Evolutionary conservation across 2,113 vertebrate genomes (phyloP), one percentile per base, ranked within the genome.

Genomic region (Erythrocercus mccallii): DNA sequence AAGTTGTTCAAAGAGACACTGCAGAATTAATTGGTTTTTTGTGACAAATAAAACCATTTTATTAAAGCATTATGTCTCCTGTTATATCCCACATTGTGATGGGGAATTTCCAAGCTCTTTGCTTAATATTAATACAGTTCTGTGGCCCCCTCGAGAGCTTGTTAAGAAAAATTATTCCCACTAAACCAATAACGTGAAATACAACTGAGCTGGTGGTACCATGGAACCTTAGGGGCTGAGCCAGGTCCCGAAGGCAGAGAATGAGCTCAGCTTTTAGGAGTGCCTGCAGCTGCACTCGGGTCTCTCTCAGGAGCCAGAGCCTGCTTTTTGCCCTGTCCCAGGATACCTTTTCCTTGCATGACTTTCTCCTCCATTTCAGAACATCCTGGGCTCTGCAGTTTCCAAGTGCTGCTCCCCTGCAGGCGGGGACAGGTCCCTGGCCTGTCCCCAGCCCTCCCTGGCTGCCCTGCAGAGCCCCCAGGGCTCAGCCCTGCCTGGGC

Each of bases 81-180:
- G n/a, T 21, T 77, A 14, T 2, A 70, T 24, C 58, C 22, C 38
- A 77, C 22, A 7, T 12, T 15, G 35, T 24, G 30, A 40, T 60
- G 13, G 35, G 69, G 57, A 81, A 79, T 65, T 80, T 86, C 73
- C 74, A 88, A 64, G 57, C 37, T 61, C 65, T 94, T 72, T 57
- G n/a, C 44, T 86, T 71, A 78, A n/a, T 60, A 69, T 58, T 70
- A 93, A 66, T 57, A 68, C 64, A 80, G 25, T 28, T 83, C 62
- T 54, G 64, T 37, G 60, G 20, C 66, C 71, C 86, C 53, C 78
- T 27, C 31, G 81, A 89, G 81, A 87, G 57, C 66, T 61, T 44
- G 31, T 64, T 91, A 61, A 42, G 69, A 79, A 79, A 71, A 53
- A 76, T 95, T 65, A 85, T 80, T 91, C 91, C 84, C 73, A 64